phyloP scores from a whole-genome alignment of 2,888 invertebrate species.

The Diaperis boleti region DNA sequence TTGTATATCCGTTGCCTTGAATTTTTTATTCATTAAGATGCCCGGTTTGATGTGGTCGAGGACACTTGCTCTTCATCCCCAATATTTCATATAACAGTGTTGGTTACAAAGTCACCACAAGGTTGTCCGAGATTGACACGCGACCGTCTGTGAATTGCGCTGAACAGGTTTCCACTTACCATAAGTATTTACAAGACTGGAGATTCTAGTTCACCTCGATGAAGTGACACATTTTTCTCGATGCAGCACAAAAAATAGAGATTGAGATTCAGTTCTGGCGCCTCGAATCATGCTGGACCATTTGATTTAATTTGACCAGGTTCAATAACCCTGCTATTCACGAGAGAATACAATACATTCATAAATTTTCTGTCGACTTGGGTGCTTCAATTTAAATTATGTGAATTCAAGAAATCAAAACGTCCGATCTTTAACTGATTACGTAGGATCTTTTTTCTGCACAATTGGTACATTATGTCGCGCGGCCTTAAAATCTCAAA shows the following conservation, averaged over 20 bases:
- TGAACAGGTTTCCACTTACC: constrained; percentile 31
- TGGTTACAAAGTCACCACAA: constrained; percentile 42
- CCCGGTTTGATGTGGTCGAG: neutral
- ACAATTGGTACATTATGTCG: no score
- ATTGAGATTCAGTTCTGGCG: constrained; percentile 1
- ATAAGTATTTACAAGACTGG: constrained; percentile 24
- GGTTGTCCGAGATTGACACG: constrained; percentile 37
- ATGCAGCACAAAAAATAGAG: neutral
- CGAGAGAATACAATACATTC: no score
- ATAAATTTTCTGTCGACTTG: no score
- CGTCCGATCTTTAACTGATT: no score
- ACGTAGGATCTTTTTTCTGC: no score
- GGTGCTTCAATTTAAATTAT: no score
- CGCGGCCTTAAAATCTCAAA: neutral
- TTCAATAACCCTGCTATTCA: constrained; percentile 22
- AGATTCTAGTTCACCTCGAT: constrained; percentile 10
- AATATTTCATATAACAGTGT: no score
- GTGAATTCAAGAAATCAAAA: no score
- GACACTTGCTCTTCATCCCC: neutral
- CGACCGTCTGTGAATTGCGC: constrained; percentile 14
- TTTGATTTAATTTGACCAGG: constrained; percentile 1
- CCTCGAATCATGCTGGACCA: neutral
- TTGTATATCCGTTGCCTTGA: neutral
- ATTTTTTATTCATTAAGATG: neutral
- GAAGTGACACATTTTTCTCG: constrained; percentile 20